Evolutionary conservation across 1,140 invertebrate species (phyloP), one percentile per base, ranked within the genome.

Genomic region (Drosophila triauraria): DNA sequence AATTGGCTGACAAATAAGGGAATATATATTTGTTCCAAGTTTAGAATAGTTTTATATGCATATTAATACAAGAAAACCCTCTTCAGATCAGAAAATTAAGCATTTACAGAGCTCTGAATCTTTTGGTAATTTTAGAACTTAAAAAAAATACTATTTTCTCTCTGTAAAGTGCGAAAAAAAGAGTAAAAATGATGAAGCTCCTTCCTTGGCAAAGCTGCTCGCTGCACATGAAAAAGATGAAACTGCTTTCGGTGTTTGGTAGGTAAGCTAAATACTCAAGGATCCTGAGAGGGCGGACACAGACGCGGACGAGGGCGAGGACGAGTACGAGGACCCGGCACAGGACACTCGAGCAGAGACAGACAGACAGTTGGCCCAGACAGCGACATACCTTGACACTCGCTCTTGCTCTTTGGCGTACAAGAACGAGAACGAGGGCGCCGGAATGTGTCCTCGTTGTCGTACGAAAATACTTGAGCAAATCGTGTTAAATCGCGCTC

Each of bases 401-500:
- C 67, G 67, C 67, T 40, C 32, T 68, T 62, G 58, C 56, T 54
- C 57, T 70, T 70, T 70, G 67, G 67, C 48, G 50, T 4, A 53
- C 30, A 30, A 35, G 48, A 35, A 50, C 15, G 47, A 50, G 47
- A 68, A 54, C 58, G 75, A 53, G 47, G 48, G 46, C 38, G 53
- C 35, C 40, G 63, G 72, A 80, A 78, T 85, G 74, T 78, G 65
- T 78, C 77, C 54, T 79, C 76, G 77, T 79, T 79, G 76, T 88
- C 78, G 82, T 70, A 79, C 63, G 58, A 90, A 90, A 90, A 90
- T 90, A 81, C 85, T 90, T 90, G 75, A 90, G 81, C 75, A 90
- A 90, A 90, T 90, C 78, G 85, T 90, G 85, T 90, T 90, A 90
- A 90, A 90, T 90, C 78, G 85, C 85, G 85, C 78, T 90, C 78